Evolutionary conservation across 2,888 invertebrate species (phyloP).

Genomic region (Cephus nigrinus): DNA sequence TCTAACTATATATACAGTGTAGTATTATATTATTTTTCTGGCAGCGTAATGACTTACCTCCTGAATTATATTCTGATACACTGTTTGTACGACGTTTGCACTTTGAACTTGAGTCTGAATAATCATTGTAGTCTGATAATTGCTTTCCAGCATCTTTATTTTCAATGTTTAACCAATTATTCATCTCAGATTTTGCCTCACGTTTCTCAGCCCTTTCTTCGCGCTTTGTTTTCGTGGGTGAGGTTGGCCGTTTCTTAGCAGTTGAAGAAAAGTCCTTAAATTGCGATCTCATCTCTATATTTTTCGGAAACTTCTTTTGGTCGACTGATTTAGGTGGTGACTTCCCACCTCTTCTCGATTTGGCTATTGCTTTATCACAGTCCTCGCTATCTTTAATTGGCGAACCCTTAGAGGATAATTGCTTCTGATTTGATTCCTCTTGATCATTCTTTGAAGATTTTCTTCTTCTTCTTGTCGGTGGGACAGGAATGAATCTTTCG

Average conservation of each 20-base stretch:
- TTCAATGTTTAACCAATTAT: neutral
- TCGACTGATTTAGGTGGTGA: constrained; percentile 52
- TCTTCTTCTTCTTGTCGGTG: constrained; percentile 60
- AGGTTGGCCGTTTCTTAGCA: constrained; percentile 49
- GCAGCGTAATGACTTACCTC: neutral
- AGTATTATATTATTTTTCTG: neutral
- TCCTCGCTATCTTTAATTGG: constrained; percentile 37
- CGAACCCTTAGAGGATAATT: constrained; percentile 55
- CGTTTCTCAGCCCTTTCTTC: constrained; percentile 67
- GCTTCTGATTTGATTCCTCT: constrained; percentile 67
- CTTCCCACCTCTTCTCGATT: constrained; percentile 55
- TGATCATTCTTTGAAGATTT: constrained; percentile 66
- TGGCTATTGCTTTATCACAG: constrained; percentile 40
- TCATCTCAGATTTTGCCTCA: constrained; percentile 42
- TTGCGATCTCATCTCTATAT: constrained; percentile 12
- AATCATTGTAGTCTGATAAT: neutral
- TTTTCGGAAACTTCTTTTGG: constrained; percentile 27
- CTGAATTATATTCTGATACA: neutral
- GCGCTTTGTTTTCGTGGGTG: constrained; percentile 50
- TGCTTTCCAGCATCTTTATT: neutral
- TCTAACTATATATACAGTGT: neutral
- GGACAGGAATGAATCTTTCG: constrained; percentile 47
- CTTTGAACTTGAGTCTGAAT: neutral
- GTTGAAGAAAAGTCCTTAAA: constrained; percentile 15
- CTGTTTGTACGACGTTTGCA: neutral